phyloP scores from a whole-genome alignment of 92 coral and sea anemone species.

The Epizoanthus scotinus region DNA sequence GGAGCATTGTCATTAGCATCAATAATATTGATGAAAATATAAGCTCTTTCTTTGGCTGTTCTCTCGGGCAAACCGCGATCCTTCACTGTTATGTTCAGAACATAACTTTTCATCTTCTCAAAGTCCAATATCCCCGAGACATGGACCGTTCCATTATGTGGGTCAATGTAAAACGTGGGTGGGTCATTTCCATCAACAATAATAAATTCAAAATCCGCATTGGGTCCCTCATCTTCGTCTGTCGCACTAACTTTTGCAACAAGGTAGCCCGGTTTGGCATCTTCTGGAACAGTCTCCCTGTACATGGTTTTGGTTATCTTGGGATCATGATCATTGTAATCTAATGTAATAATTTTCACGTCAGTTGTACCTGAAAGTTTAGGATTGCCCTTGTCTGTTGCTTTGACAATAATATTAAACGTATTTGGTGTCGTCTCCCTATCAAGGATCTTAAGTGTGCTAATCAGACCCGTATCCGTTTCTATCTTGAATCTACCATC shows the following conservation, averaged over 20 bases:
- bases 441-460: conserved; percentile 52
- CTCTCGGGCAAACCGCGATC: conserved; percentile 69
- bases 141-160: conserved; percentile 75
- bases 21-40: conserved; percentile 53
- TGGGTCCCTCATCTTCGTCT: conserved; percentile 80
- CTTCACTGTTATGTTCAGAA: conserved; percentile 74
- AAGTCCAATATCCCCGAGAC: conserved; percentile 88
- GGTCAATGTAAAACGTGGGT: conserved; percentile 80
- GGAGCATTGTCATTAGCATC: conserved; percentile 87
- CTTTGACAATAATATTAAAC: conserved; percentile 70
- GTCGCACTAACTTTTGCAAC: conserved; percentile 68
- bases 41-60: conserved; percentile 52
- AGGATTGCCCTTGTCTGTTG: conserved; percentile 77
- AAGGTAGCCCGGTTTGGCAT: conserved; percentile 74
- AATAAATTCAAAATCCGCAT: conserved; percentile 77
- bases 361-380: conserved; percentile 62
- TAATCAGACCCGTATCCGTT: conserved; percentile 63
- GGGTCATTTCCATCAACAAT: conserved; percentile 80
- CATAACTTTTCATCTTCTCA: conserved; percentile 67
- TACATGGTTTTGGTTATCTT: conserved; percentile 57
- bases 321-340: conserved; percentile 71
- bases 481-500: conserved; percentile 65
- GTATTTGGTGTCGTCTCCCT: conserved; percentile 63
- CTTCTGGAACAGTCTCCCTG: conserved; percentile 78
- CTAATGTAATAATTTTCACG: conserved; percentile 74